Percentiles rank a stretch among this genome's conserved stretches.
Conservation (phyloP, 1,140 invertebrate genomes). For the Argopecten irradians region DNA sequence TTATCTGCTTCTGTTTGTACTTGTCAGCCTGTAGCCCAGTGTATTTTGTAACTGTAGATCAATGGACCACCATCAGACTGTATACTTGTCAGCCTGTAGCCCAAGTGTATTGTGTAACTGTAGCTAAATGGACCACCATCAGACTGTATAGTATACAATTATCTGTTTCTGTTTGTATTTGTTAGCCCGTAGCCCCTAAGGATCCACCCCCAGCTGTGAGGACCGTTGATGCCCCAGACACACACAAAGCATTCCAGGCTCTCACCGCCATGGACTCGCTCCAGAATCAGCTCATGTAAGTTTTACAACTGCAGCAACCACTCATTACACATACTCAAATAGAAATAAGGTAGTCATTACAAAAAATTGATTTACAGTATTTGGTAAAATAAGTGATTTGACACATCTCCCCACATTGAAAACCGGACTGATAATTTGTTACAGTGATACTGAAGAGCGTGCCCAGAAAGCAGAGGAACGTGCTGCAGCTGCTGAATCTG, state of each 20-base stretch:
- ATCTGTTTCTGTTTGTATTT: neutral
- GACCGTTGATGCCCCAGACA: constrained; percentile 60
- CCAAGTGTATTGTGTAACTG: no score
- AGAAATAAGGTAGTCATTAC: neutral
- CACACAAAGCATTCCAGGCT: constrained; percentile 71
- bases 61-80: no score
- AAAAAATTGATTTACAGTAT: no score
- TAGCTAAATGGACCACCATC: no score
- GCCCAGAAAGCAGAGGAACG: constrained; percentile 69
- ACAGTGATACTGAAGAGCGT: constrained; percentile 68
- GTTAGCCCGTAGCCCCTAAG: neutral
- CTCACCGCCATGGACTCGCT: constrained; percentile 67
- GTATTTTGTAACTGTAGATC: no score
- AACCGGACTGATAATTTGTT: neutral
- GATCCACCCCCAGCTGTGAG: neutral
- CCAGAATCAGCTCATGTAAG: constrained; percentile 71
- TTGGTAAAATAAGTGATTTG: neutral
- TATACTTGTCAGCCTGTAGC: no score
- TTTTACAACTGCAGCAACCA: neutral
- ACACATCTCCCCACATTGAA: neutral
- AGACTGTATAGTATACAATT: neutral
- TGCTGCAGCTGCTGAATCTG: constrained; percentile 60
- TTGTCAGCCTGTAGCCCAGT: no score
- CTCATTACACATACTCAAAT: neutral
- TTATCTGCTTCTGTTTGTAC: no score